These are phyloP conservation scores for Ditula angustiorana DNA, from an alignment of 2,888 invertebrate genomes.

Conservation along the genomic window DNA sequence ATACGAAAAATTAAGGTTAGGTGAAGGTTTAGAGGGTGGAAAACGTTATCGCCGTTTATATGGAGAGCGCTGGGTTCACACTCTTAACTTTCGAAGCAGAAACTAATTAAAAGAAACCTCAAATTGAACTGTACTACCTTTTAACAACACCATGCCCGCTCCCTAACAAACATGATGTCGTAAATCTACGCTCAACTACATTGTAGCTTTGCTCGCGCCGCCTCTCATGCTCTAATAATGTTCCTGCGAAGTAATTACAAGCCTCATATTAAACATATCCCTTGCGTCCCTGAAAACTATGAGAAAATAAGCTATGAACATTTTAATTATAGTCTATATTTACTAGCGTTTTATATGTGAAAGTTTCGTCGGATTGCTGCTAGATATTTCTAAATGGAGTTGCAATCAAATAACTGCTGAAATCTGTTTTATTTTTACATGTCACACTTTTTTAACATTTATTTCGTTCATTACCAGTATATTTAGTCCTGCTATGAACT, in stretches of 20 bases:
- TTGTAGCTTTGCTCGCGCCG: constrained; percentile 58
- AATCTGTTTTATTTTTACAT: no score
- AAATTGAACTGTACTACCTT: not conserved
- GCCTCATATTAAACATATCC: constrained; percentile 52
- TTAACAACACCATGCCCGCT: not conserved
- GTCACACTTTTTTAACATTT: no score
- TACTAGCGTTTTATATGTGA: constrained; percentile 3
- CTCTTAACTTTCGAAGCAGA: not conserved
- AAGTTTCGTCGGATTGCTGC: not conserved
- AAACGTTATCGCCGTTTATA: no score
- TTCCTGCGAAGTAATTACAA: constrained; percentile 62
- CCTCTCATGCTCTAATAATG: constrained; percentile 59
- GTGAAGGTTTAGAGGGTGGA: no score
- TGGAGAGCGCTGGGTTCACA: no score
- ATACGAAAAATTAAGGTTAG: no score
- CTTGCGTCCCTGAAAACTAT: constrained; percentile 41
- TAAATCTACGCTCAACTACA: constrained; percentile 61
- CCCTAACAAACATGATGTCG: constrained; percentile 45
- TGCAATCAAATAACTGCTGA: no score
- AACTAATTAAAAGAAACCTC: not conserved
- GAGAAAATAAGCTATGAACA: constrained; percentile 37
- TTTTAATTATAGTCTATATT: constrained; percentile 23
- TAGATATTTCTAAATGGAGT: not conserved
- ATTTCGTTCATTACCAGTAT: no score
- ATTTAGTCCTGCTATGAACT: no score